Evolutionary conservation across 2,888 invertebrate genomes (phyloP).

Genomic region (Gymnosoma rotundatum): DNA sequence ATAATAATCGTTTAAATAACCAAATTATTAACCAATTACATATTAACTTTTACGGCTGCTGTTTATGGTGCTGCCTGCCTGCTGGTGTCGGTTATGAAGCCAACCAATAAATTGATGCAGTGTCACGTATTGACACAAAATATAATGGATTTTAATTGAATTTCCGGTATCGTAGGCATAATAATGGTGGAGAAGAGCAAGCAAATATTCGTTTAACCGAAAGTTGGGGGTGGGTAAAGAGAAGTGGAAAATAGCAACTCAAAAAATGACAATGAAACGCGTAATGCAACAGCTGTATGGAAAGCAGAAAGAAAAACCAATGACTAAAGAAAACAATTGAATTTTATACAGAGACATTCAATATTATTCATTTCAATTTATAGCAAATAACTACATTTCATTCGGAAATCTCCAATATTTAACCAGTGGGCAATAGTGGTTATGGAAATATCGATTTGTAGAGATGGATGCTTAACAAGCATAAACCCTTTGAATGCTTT

Average conservation of each 20-base stretch:
- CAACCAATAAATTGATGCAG: conserved; percentile 70
- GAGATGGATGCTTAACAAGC: conserved; percentile 30
- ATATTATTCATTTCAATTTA: conserved; percentile 51
- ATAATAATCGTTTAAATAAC: conserved; percentile 17
- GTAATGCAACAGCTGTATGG: conserved; percentile 23
- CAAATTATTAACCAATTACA: conserved; percentile 21
- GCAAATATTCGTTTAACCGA: neutral
- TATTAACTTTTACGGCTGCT: conserved; percentile 33
- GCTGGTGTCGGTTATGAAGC: conserved; percentile 33
- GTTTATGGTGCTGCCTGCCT: conserved; percentile 1
- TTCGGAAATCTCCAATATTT: conserved; percentile 16
- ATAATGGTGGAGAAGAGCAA: conserved; percentile 27
- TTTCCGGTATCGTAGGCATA: conserved; percentile 64
- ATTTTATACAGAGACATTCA: conserved; percentile 48
- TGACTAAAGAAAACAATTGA: conserved; percentile 56
- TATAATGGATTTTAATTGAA: conserved; percentile 71
- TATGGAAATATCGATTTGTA: conserved; percentile 39
- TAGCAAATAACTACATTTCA: conserved; percentile 26
- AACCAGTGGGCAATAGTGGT: conserved; percentile 1
- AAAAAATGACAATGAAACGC: conserved; percentile 32
- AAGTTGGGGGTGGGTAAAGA: neutral
- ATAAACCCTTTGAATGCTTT: conserved; percentile 9
- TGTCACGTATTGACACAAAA: conserved; percentile 70
- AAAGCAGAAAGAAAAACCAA: conserved; percentile 34
- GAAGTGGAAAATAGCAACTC: neutral